Evolutionary conservation across 2,113 vertebrate species (phyloP).

Genomic region (Acrocephalus kingi): DNA sequence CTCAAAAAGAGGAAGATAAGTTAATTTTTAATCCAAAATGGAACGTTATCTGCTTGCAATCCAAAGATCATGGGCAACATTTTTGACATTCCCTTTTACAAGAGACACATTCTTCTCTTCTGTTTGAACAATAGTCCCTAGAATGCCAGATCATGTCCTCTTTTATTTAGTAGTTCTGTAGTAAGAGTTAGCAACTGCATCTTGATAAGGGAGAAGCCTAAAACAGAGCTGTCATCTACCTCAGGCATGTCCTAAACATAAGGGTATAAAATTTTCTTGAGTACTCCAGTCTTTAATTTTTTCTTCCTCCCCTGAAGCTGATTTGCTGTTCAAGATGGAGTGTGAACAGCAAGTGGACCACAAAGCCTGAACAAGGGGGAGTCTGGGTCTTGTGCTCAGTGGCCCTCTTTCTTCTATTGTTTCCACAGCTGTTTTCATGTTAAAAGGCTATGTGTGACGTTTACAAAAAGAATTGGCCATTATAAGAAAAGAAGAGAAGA

Average conservation of each 20-base stretch:
- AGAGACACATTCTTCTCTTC: not conserved
- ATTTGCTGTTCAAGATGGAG: not conserved
- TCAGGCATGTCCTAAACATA: not conserved
- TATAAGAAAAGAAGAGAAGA: not conserved
- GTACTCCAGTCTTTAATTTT: fast-evolving
- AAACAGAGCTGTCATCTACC: not conserved
- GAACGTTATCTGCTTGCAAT: not conserved
- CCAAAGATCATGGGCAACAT: not conserved
- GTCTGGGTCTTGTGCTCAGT: not conserved
- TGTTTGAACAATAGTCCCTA: not conserved
- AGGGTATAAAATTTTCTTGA: not conserved
- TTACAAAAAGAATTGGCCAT: not conserved
- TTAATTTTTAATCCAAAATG: not conserved
- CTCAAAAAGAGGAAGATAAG: not conserved
- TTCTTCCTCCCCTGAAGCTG: not conserved
- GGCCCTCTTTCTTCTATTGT: fast-evolving
- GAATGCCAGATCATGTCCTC: not conserved
- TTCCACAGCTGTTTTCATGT: not conserved
- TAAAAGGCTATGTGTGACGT: not conserved
- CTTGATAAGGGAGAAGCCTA: not conserved
- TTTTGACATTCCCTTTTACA: not conserved
- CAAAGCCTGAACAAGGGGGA: not conserved
- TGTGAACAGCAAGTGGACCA: not conserved
- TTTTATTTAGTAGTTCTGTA: not conserved
- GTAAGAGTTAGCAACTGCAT: not conserved